Percentiles rank a stretch among this genome's conserved stretches.
Evolutionary conservation across 2,113 vertebrate species (phyloP).

Genomic region (Mus spicilegus): DNA sequence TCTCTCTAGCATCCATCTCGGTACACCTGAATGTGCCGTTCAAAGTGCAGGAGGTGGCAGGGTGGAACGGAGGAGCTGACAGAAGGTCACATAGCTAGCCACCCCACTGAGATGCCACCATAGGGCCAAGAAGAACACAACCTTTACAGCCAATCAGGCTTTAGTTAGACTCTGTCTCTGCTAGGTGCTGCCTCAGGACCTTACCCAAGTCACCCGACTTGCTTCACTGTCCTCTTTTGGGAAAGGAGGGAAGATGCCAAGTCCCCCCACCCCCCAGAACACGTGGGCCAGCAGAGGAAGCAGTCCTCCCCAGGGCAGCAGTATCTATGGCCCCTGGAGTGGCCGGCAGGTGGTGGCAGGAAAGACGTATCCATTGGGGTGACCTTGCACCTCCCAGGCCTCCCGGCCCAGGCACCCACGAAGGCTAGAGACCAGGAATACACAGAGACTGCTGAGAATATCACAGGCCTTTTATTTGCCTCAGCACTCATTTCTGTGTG

Average conservation of each 20-base stretch:
- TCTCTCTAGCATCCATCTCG: background rate
- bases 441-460: constrained; percentile 70
- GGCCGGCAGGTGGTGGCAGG: background rate
- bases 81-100: background rate
- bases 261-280: background rate
- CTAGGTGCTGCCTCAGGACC: background rate
- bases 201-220: background rate
- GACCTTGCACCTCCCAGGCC: fast-evolving
- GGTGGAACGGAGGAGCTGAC: background rate
- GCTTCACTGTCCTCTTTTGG: background rate
- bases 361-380: background rate
- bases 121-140: background rate
- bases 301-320: fast-evolving
- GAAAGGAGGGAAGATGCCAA: background rate
- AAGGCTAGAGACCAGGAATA: background rate
- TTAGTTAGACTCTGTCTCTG: background rate
- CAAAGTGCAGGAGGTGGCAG: background rate
- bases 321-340: background rate
- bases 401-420: background rate
- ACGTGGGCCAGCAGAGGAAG: background rate
- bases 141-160: background rate
- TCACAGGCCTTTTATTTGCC: constrained; percentile 94
- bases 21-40: background rate
- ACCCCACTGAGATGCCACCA: background rate
- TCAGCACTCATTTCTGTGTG: constrained; percentile 85